Evolutionary conservation across 2,113 vertebrate species (phyloP).

Genomic region (Brachyhypopomus occidentalis): DNA sequence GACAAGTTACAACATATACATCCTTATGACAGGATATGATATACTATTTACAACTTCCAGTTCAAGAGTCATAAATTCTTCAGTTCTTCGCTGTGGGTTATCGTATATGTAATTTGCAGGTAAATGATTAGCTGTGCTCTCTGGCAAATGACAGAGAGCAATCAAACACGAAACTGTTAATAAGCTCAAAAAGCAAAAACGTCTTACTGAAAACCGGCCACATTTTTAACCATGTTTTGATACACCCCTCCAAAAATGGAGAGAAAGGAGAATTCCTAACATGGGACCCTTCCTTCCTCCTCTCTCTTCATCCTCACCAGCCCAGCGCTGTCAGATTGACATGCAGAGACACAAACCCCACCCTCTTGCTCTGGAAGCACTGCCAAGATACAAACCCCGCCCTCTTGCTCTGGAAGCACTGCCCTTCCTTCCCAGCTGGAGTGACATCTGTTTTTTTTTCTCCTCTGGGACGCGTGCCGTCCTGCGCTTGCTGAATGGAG

Average conservation of each 20-base stretch:
- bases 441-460: constrained; percentile 29
- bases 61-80: neutral
- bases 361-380: constrained; percentile 12
- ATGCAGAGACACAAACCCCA: constrained; percentile 27
- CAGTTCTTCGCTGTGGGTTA: neutral
- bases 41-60: constrained; percentile 5
- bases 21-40: neutral
- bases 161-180: too few relatives aligned
- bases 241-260: too few relatives aligned
- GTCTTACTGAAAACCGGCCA: neutral
- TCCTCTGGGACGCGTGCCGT: constrained; percentile 22
- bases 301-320: neutral
- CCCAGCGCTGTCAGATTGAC: neutral
- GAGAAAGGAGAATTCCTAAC: too few relatives aligned
- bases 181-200: neutral
- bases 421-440: constrained; percentile 28
- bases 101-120: neutral
- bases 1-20: constrained; percentile 21
- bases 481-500: neutral
- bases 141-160: constrained; percentile 17
- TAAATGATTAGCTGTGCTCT: neutral
- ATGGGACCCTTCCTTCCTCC: too few relatives aligned
- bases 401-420: constrained; percentile 15
- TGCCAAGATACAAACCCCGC: constrained; percentile 29
- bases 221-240: too few relatives aligned